These are phyloP conservation scores for Aeoliscus strigatus DNA, from an alignment of 2,797 vertebrate genomes.

Conservation along the genomic window DNA sequence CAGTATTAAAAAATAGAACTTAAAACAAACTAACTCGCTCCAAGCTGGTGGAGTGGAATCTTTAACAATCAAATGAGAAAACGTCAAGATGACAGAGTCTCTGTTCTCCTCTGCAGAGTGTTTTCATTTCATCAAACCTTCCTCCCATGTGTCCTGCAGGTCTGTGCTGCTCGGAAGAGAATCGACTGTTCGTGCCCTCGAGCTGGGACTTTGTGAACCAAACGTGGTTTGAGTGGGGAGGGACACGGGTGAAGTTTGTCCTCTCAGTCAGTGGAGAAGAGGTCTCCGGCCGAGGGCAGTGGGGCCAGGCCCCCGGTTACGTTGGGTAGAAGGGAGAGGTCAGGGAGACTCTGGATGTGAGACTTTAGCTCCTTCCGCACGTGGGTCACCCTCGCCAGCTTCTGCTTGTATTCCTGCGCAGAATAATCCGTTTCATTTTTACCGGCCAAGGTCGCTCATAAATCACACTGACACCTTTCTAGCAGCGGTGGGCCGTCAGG, in stretches of 20 bases:
- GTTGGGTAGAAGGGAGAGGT: slow-evolving; percentile 93
- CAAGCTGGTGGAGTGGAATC: slow-evolving; percentile 69
- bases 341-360: slow-evolving; percentile 98
- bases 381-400: slow-evolving; percentile 93
- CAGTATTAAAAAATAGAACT: slow-evolving; percentile 38
- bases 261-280: slow-evolving; percentile 94
- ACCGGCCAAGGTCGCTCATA: too few species aligned
- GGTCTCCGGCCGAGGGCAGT: slow-evolving; percentile 94
- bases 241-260: slow-evolving; percentile 6
- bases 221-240: slow-evolving; percentile 25
- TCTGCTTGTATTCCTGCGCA: slow-evolving; percentile 94
- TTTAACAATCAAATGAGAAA: slow-evolving; percentile 25
- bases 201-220: slow-evolving; percentile 30
- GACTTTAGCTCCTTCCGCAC: slow-evolving; percentile 98
- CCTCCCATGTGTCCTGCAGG: slow-evolving; percentile 22
- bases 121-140: slow-evolving; percentile 30
- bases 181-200: slow-evolving; percentile 32
- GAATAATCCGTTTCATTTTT: too few species aligned
- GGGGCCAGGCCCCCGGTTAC: slow-evolving; percentile 95
- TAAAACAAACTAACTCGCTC: slow-evolving; percentile 53
- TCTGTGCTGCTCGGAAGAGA: slow-evolving; percentile 13
- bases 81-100: slow-evolving; percentile 44
- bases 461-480: too few species aligned
- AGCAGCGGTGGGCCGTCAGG: too few species aligned
- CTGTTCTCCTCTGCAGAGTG: slow-evolving; percentile 39